phyloP scores from a whole-genome alignment of 2,888 invertebrate species.

The Microctonus hyperodae region DNA sequence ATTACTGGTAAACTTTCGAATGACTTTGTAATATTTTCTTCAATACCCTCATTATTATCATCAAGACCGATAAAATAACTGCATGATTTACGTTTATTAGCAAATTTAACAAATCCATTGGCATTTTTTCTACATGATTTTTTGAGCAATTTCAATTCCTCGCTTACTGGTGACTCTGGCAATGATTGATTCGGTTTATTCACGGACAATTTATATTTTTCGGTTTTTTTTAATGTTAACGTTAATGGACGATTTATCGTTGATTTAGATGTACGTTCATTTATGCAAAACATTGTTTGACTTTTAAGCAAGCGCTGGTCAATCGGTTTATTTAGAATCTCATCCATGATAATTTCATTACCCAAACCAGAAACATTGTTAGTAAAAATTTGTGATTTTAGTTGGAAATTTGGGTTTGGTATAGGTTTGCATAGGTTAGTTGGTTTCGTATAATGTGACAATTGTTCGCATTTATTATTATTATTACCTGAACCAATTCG shows the following conservation, averaged over 20 bases:
- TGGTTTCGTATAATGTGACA: conserved; percentile 54
- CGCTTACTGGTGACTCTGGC: conserved; percentile 83
- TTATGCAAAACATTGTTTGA: conserved; percentile 54
- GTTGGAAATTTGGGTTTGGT: conserved; percentile 53
- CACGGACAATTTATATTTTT: conserved; percentile 60
- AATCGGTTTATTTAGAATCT: conserved; percentile 40
- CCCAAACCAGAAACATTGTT: conserved; percentile 55
- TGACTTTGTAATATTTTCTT: conserved; percentile 54
- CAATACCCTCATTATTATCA: conserved; percentile 49
- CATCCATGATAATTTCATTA: conserved; percentile 48
- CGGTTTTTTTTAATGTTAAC: conserved; percentile 58
- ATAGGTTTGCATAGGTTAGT: conserved; percentile 56
- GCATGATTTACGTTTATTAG: conserved; percentile 68
- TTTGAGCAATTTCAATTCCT: conserved; percentile 70
- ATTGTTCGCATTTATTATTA: conserved; percentile 50
- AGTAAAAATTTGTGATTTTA: conserved; percentile 50
- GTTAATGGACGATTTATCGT: conserved; percentile 54
- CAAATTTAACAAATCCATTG: conserved; percentile 63
- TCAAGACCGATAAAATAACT: conserved; percentile 74
- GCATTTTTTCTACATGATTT: conserved; percentile 53
- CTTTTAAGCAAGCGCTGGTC: conserved; percentile 54
- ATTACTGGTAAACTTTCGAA: conserved; percentile 59
- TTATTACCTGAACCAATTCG: conserved; percentile 55
- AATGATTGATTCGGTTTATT: conserved; percentile 70
- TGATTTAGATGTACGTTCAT: conserved; percentile 44